These are phyloP conservation scores for Brassicogethes aeneus DNA, from an alignment of 2,888 invertebrate genomes.

Conservation along the genomic window DNA sequence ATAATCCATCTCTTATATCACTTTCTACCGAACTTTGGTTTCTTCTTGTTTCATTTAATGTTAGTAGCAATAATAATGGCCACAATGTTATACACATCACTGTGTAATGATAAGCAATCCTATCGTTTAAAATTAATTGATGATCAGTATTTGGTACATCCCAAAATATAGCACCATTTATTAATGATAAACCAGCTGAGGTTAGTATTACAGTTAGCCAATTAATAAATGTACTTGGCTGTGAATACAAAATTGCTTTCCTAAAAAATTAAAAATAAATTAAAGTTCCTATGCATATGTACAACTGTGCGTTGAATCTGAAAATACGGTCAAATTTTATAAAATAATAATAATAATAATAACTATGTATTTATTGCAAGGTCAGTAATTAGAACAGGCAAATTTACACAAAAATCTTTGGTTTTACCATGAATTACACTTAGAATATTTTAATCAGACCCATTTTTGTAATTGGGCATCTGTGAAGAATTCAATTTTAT, in stretches of 20 bases:
- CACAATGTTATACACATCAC: slow-evolving; percentile 69
- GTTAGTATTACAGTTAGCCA: slow-evolving; percentile 71
- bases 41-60: slow-evolving; percentile 48
- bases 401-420: no score
- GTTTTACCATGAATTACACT: no score
- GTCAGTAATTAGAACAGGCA: no score
- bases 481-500: no score
- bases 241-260: slow-evolving; percentile 68
- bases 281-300: background rate
- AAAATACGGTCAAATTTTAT: no score
- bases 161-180: slow-evolving; percentile 84
- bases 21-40: slow-evolving; percentile 61
- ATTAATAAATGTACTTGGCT: slow-evolving; percentile 73
- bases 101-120: slow-evolving; percentile 80
- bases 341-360: no score
- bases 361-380: no score
- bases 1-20: slow-evolving; percentile 72
- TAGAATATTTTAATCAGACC: no score
- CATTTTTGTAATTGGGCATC: no score
- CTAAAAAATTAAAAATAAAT: slow-evolving; percentile 33
- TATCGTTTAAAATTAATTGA: slow-evolving; percentile 63
- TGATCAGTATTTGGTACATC: slow-evolving; percentile 72
- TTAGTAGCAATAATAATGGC: slow-evolving; percentile 64
- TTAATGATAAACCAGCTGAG: slow-evolving; percentile 72
- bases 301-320: background rate